Base-by-base conservation (phyloP, 2,888 invertebrate species). In the Venusia cambrica region DNA sequence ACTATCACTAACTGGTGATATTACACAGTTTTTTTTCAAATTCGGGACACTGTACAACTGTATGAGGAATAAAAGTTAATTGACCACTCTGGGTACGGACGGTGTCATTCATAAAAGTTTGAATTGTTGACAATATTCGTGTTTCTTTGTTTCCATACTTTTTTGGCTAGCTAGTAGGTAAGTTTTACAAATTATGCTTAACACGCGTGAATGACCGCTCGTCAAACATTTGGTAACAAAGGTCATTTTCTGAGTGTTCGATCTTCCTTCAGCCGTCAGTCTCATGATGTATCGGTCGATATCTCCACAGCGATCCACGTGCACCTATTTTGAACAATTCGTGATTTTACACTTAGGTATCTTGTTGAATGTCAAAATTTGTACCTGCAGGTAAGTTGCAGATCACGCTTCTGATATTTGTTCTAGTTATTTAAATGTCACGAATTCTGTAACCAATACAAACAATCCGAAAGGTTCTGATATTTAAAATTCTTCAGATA, bases 361-460 rank as follows among this genome's bases (percentile, higher is more conserved):
- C 12, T n/a, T 18, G 28, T 36, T 35, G 29, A 51, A 50, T 47
- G 46, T 45, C 46, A 50, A 49, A 45, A 32, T 43, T 8, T 45
- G 34, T 33, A 42, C 32, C 25, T 11, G 11, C 8, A 14, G 16
- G 22, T 51, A 48, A 54, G 28, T 38, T 32, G 47, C 43, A 32
- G 42, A 50, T 47, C 54, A 51, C 51, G 54, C 20, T 40, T 38
- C 13, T 45, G 38, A 31, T 48, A 48, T 54, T 54, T 54, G 38
- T 38, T 38, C 11, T 40, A 29, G 21, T 38, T 40, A 40, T 45
- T 51, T 35, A 22, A 22, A 17, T 37, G 47, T 50, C 51, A 54
- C 51, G 54, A 51, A 26, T 40, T 18, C 24, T 12, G 17, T 22
- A 8, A 28, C 14, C 7, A 27, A 26, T 16, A 18, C 18, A 26